Evolutionary conservation across 2,888 invertebrate genomes (phyloP), one percentile per base, ranked within the genome.

Genomic region (Arge pagana): DNA sequence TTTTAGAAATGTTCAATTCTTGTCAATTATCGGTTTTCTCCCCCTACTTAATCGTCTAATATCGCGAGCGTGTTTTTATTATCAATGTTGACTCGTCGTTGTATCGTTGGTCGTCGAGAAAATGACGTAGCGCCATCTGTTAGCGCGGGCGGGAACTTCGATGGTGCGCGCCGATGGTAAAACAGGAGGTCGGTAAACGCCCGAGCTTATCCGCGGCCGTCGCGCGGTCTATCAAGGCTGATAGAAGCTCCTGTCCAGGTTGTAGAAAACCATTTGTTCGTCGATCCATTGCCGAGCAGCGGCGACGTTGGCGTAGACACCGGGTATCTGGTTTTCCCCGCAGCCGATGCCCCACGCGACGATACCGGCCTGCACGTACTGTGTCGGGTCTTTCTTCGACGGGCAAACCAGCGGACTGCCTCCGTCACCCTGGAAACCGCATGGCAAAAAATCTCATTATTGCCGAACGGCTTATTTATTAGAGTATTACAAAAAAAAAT

Each of bases 291-390:
- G 71, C 1, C 86, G 79, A 8, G 85, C 80, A 24, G 79, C 70
- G 0, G 84, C 80, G 1, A 92, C 82, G 68, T 87, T 86, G 0
- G 85, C 87, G 68, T 91, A 92, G 0, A 90, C 88, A 0, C 88
- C 90, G 0, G 90, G 90, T 15, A 83, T 80, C 31, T 81, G 78
- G 42, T 81, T 77, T 48, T 81, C 80, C 0, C 89, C 90, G 64
- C 92, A 92, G 0, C 87, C 88, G 58, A 92, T 86, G 13, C 92
- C 91, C 91, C 91, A 92, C 1, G 90, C 85, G 0, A 91, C 90
- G 31, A 90, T 86, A 31, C 85, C 85, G 15, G 78, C 80, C 60
- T 84, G 85, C 1, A 80, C 80, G 59, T 81, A 85, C 21, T 77
- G 77, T 7, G 57, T 63, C 1, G 69, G 69, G 40, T 73, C 65